Evolutionary conservation across 2,888 invertebrate genomes (phyloP).

Genomic region (Netelia fuscicornis): DNA sequence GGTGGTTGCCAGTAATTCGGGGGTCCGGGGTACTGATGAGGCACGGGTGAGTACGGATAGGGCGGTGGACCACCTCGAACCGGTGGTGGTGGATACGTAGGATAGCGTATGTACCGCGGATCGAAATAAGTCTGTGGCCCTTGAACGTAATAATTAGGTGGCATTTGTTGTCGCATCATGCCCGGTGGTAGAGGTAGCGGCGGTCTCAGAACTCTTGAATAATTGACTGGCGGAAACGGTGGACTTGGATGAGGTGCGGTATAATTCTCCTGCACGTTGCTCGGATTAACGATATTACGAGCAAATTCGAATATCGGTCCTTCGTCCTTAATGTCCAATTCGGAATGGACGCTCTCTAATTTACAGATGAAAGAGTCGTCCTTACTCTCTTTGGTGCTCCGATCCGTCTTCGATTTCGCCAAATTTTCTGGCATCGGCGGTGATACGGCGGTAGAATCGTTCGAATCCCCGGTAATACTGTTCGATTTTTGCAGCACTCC

Average conservation of each 20-base stretch:
- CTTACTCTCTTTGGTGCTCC: conserved; percentile 23
- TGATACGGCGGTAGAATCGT: conserved; percentile 38
- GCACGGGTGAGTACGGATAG: conserved; percentile 57
- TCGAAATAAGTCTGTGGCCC: conserved; percentile 71
- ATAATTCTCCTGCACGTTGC: conserved; percentile 74
- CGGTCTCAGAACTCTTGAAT: conserved; percentile 69
- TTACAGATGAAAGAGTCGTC: conserved; percentile 63
- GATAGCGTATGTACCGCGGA: conserved; percentile 52
- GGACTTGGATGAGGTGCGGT: conserved; percentile 70
- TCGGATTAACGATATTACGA: conserved; percentile 20
- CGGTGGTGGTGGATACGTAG: conserved; percentile 66
- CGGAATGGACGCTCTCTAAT: conserved; percentile 80
- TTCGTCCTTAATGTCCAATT: conserved; percentile 82
- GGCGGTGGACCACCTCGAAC: conserved; percentile 58
- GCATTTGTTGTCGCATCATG: conserved; percentile 69
- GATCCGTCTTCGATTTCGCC: not conserved
- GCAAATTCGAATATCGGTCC: conserved; percentile 76
- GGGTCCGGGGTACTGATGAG: conserved; percentile 56
- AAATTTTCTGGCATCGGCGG: conserved; percentile 31
- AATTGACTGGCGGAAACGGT: conserved; percentile 74
- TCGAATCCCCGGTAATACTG: conserved; percentile 32
- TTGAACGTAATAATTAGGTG: conserved; percentile 77
- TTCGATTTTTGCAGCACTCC: conserved; percentile 30
- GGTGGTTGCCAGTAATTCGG: conserved; percentile 62
- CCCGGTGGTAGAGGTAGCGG: conserved; percentile 52